A percentile compares a stretch with the other conserved stretches of the same genome.
phyloP scores from a whole-genome alignment of 2,797 vertebrate genomes.

The Sparidentex hasta region DNA sequence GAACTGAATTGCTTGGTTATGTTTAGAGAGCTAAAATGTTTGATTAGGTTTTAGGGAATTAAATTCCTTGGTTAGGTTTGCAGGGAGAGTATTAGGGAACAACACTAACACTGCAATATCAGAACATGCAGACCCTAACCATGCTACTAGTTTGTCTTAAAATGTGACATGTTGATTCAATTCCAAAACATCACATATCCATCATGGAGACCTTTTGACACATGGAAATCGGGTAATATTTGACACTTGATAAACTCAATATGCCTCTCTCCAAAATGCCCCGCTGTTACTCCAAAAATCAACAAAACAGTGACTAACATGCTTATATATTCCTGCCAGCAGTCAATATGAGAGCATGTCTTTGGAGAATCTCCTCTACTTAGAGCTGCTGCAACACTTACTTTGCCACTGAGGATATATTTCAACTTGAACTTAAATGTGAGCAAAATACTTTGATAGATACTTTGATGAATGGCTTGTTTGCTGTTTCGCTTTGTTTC shows the following conservation, averaged over 20 bases:
- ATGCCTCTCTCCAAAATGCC: no score
- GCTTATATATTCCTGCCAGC: conserved; percentile 1
- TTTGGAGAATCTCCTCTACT: not conserved
- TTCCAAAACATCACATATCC: not conserved
- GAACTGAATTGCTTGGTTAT: no score
- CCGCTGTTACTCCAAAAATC: no score
- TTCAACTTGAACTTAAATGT: conserved; percentile 27
- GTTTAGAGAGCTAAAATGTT: no score
- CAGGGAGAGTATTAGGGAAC: no score
- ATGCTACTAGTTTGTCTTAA: not conserved
- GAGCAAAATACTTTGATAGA: no score
- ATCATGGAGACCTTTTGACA: not conserved
- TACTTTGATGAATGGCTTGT: conserved; percentile 57
- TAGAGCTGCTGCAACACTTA: not conserved
- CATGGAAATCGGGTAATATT: not conserved
- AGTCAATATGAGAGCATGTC: not conserved
- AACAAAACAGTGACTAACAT: not conserved
- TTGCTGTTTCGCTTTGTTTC: no score
- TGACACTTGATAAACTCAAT: not conserved
- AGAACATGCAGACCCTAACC: no score
- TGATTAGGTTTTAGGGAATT: no score
- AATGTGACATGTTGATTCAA: conserved; percentile 1
- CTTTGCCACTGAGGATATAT: conserved; percentile 1
- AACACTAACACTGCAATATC: no score
- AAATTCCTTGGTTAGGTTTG: no score